phyloP scores from a whole-genome alignment of 2,888 invertebrate species.

The Eupithecia subumbrata region DNA sequence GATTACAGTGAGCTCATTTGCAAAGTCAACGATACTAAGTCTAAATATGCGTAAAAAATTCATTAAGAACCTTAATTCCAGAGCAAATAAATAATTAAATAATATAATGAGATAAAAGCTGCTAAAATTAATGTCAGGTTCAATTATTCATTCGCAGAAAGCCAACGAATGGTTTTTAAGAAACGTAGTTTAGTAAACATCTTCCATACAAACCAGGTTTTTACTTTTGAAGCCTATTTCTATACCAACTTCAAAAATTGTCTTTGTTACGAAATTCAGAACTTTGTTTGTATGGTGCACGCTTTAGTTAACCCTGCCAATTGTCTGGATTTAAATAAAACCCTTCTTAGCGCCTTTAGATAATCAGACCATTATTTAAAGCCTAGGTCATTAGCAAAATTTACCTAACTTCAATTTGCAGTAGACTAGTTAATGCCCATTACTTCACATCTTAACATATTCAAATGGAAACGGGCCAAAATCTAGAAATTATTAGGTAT shows the following conservation, averaged over 20 bases:
- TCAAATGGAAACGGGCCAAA: not conserved
- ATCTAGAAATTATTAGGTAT: not conserved
- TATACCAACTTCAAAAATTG: not conserved
- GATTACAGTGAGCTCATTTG: not conserved
- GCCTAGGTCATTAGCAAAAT: conserved; percentile 21
- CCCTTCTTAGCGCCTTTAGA: conserved; percentile 14
- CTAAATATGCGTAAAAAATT: not conserved
- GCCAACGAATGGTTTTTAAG: not conserved
- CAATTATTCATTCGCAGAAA: not conserved
- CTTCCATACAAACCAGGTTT: not conserved
- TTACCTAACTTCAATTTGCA: conserved; percentile 1
- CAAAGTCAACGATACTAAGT: not conserved
- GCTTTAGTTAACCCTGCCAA: not conserved
- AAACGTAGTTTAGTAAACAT: not conserved
- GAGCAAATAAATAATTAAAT: not conserved
- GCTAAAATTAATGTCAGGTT: not conserved
- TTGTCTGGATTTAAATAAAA: not conserved
- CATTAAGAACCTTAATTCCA: not conserved
- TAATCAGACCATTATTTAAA: conserved; percentile 24
- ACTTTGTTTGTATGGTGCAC: not conserved
- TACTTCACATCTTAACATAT: not conserved
- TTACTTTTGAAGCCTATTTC: not conserved
- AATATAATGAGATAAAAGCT: conserved; percentile 2
- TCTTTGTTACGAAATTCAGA: not conserved
- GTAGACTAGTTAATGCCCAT: not conserved